Evolutionary conservation across 2,113 vertebrate genomes (phyloP).

Genomic region (Corynorhinus townsendii): DNA sequence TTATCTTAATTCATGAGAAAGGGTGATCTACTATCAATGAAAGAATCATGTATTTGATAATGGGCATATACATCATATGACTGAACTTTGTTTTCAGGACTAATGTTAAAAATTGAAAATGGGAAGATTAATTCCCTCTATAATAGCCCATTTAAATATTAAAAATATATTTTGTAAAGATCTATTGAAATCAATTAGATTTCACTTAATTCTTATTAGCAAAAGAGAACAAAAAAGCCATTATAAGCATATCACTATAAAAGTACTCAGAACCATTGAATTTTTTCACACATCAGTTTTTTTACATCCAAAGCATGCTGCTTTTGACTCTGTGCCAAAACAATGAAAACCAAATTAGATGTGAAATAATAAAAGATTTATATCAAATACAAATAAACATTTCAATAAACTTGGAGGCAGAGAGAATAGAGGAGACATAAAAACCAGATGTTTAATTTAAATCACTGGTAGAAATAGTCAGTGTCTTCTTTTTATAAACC

Average conservation of each 20-base stretch:
- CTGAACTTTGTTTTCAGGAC: not conserved
- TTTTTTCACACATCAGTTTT: slow-evolving; percentile 11
- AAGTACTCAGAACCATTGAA: not conserved
- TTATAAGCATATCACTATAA: not conserved
- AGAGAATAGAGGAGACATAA: not conserved
- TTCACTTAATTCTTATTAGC: slow-evolving; percentile 11
- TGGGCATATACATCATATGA: not conserved
- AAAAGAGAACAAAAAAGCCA: slow-evolving; percentile 26
- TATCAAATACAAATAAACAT: slow-evolving; percentile 44
- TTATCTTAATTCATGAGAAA: not conserved
- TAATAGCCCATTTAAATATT: slow-evolving; percentile 6
- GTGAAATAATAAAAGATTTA: slow-evolving; percentile 38
- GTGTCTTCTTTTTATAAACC: slow-evolving; percentile 48
- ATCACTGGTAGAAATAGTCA: slow-evolving; percentile 39
- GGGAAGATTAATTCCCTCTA: not conserved
- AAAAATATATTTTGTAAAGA: slow-evolving; percentile 24
- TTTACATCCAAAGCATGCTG: not conserved
- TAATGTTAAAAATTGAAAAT: slow-evolving; percentile 14
- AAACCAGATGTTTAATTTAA: slow-evolving; percentile 51
- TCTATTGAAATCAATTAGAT: slow-evolving; percentile 14
- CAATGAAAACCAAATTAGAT: not conserved
- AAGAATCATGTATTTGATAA: not conserved
- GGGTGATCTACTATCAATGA: not conserved
- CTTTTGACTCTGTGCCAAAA: not conserved
- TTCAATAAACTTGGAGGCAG: slow-evolving; percentile 29